Conservation (phyloP, 2,113 vertebrate genomes). For the Chiloscyllium plagiosum region DNA sequence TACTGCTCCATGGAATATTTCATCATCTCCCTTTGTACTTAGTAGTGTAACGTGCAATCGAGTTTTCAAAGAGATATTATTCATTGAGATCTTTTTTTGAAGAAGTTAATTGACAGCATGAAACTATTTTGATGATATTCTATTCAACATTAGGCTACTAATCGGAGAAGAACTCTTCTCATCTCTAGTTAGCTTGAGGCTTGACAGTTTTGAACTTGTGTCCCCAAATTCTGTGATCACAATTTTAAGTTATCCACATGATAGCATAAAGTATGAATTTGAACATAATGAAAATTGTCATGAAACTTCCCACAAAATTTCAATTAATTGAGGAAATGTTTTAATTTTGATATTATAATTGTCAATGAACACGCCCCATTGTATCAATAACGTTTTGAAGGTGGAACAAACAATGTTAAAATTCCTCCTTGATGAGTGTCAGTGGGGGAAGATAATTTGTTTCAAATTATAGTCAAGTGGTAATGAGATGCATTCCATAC, state of each 20-base stretch:
- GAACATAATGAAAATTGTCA: neutral
- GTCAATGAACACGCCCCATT: neutral
- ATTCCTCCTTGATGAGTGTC: neutral
- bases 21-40: neutral
- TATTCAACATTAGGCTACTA: neutral
- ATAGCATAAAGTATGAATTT: neutral
- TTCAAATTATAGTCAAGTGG: neutral
- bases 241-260: neutral
- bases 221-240: neutral
- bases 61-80: neutral
- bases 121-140: neutral
- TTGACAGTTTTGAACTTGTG: neutral
- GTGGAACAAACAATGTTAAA: neutral
- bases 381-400: neutral
- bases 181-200: constrained; percentile 11
- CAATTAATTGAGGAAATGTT: neutral
- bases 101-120: neutral
- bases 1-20: neutral
- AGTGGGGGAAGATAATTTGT: neutral
- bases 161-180: neutral
- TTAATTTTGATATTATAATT: neutral
- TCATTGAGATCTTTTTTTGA: neutral
- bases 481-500: neutral
- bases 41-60: neutral
- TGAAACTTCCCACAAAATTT: neutral